Conservation (phyloP, 1,140 invertebrate species). For the Bombus waltoni region DNA sequence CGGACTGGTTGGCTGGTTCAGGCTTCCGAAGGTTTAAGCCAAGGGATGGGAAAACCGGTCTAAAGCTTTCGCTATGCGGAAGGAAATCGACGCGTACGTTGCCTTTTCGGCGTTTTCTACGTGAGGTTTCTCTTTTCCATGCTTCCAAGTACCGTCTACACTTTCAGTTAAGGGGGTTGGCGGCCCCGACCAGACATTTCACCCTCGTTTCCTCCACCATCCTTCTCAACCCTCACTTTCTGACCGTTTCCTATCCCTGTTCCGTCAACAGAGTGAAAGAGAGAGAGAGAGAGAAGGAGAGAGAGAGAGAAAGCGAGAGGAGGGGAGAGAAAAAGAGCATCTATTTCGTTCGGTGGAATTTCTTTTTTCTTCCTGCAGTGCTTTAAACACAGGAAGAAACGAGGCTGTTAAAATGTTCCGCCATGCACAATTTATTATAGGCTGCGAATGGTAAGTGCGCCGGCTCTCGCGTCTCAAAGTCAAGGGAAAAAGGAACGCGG, state of each 20-base stretch:
- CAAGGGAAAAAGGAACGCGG: slow-evolving; percentile 69
- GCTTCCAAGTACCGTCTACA: slow-evolving; percentile 56
- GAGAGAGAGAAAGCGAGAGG: too few relatives aligned
- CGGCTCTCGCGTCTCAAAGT: slow-evolving; percentile 71
- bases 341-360: background rate
- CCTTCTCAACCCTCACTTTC: background rate
- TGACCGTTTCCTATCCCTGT: too few relatives aligned
- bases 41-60: slow-evolving; percentile 57
- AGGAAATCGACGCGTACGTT: slow-evolving; percentile 62
- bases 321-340: too few relatives aligned
- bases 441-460: slow-evolving; percentile 73
- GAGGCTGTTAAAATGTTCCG: slow-evolving; percentile 78
- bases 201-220: slow-evolving; percentile 15
- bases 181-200: slow-evolving; percentile 51
- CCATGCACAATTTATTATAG: slow-evolving; percentile 79
- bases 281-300: too few relatives aligned
- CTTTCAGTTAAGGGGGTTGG: slow-evolving; percentile 66
- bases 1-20: slow-evolving; percentile 33
- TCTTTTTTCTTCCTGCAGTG: slow-evolving; percentile 43
- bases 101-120: slow-evolving; percentile 63
- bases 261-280: too few relatives aligned
- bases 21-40: background rate
- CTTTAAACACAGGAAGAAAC: slow-evolving; percentile 71
- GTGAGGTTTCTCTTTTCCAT: slow-evolving; percentile 48
- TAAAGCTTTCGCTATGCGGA: slow-evolving; percentile 62